Percentiles rank a stretch among this genome's conserved stretches.
These are phyloP conservation scores for Leucania comma DNA, from an alignment of 2,888 invertebrate species.

Conservation along the genomic window DNA sequence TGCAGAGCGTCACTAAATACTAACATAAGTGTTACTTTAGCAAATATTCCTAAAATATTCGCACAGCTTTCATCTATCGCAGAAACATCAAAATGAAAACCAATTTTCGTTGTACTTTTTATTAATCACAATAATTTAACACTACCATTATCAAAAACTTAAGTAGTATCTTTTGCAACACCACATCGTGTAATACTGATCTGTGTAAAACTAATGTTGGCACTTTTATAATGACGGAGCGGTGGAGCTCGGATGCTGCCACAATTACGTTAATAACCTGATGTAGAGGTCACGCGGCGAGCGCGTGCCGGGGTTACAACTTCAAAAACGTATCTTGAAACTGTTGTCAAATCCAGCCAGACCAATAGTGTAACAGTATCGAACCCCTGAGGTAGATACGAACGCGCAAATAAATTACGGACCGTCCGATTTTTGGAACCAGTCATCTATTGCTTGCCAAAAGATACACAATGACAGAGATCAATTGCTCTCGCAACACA, in stretches of 20 bases:
- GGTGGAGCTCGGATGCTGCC: conserved; percentile 13
- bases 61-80: conserved; percentile 28
- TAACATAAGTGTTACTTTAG: conserved; percentile 31
- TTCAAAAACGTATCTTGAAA: conserved; percentile 16
- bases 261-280: conserved; percentile 30
- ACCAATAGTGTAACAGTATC: conserved; percentile 23
- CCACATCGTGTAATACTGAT: conserved; percentile 80
- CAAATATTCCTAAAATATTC: conserved; percentile 35
- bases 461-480: conserved; percentile 63
- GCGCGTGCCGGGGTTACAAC: conserved; percentile 12
- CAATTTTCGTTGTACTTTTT: conserved; percentile 61
- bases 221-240: conserved; percentile 73
- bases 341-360: conserved; percentile 11
- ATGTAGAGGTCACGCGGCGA: conserved; percentile 8
- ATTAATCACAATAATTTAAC: conserved; percentile 70
- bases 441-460: conserved; percentile 51
- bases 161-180: conserved; percentile 59
- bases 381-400: conserved; percentile 76
- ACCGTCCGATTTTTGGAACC: conserved; percentile 53
- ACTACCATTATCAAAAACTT: conserved; percentile 56
- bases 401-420: conserved; percentile 54
- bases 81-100: conserved; percentile 58
- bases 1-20: conserved; percentile 57
- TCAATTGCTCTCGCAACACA: conserved; percentile 54
- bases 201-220: conserved; percentile 77